Base-by-base conservation (phyloP, 2,113 vertebrate genomes). In the Tragelaphus imberbis region DNA sequence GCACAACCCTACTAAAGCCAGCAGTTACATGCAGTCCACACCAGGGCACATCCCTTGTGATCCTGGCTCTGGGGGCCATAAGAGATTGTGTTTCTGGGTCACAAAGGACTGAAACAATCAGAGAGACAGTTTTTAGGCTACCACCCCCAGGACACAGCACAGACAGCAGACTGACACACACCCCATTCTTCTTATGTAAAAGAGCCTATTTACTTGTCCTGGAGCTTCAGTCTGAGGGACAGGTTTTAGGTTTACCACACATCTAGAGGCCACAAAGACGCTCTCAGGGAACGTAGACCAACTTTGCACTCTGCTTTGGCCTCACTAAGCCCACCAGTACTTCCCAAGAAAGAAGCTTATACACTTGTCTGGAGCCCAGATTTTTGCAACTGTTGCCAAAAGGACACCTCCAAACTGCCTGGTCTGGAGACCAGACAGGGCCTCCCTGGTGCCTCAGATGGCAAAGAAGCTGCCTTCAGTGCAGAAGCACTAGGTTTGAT, bases 1-100 rank as follows among this genome's bases (percentile, higher is more conserved):
- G 21, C 6, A 9, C 63, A 51, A 7, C 47, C 21, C 86, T n/a
- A 51, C 30, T 68, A 51, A 68, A 88, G 5, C 47, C 33, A 68
- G 61, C 7, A 88, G 21, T n/a, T 65, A 28, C 21, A 5, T 36
- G 33, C 21, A 88, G 15, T 53, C 30, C 23, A 88, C 21, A 68
- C 61, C 27, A 36, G 47, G 61, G 47, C 5, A 36, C 17, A 23
- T 9, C 33, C 47, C 61, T n/a, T 4, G 0, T 0, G 1, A n/a
- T 27, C 21, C 61, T 88, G 86, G 14, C 63, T 68, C 47, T 27
- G 44, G 4, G n/a, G 47, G 33, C 47, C 21, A 11, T 16, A 23
- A n/a, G 21, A 16, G 7, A 5, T 49, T 84, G 6, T 36, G 23
- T 88, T 88, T 33, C 85, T 65, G 44, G 13, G 44, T 30, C 58